Percentiles rank a stretch among this genome's conserved stretches.
These are phyloP conservation scores for Ashinkailepas kermadecensis DNA, from an alignment of 2,888 invertebrate species.

Conservation along the genomic window DNA sequence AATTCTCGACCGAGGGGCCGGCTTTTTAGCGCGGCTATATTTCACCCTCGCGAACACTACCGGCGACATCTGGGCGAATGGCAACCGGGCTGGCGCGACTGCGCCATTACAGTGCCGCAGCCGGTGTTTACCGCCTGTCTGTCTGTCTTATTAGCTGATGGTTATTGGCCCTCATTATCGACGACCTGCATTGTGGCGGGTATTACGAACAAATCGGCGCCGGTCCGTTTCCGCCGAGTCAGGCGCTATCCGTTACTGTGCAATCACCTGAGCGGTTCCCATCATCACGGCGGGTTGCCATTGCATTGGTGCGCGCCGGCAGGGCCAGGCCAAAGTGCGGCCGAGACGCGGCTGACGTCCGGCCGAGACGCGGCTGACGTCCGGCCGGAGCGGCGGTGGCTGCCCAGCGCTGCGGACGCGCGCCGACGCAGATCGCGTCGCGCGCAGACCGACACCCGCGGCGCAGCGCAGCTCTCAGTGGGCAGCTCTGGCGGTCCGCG, in stretches of 20 bases:
- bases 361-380: no score
- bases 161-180: not conserved
- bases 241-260: not conserved
- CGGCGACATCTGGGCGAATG: not conserved
- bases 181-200: not conserved
- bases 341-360: no score
- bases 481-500: not conserved
- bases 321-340: no score
- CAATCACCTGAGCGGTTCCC: not conserved
- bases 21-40: not conserved
- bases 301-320: no score
- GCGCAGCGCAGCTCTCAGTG: not conserved
- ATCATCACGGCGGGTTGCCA: not conserved
- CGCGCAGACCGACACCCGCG: no score
- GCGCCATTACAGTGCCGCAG: not conserved
- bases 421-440: no score
- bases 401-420: no score
- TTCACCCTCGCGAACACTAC: not conserved
- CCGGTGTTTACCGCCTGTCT: not conserved
- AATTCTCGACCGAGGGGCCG: not conserved
- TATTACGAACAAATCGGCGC: not conserved
- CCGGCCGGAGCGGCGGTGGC: no score
- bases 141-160: not conserved
- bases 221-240: not conserved
- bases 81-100: not conserved